Percentiles rank a stretch among this genome's conserved stretches.
phyloP scores from a whole-genome alignment of 2,113 vertebrate genomes.

The Psammodynastes pulverulentus region DNA sequence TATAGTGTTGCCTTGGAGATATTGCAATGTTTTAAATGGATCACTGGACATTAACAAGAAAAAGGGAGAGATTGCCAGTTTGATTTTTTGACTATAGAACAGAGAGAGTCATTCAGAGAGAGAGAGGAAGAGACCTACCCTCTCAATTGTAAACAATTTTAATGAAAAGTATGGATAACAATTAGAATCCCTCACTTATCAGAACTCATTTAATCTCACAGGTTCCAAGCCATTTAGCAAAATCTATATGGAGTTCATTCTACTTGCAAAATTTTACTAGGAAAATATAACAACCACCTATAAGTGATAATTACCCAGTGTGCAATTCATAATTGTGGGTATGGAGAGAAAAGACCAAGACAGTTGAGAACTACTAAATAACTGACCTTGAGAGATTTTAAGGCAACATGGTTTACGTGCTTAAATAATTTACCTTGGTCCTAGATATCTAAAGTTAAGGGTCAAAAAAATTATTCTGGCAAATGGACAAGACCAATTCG shows the following conservation, averaged over 20 bases:
- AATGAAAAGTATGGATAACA: conserved; percentile 40
- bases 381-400: conserved; percentile 40
- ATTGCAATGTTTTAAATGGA: conserved; percentile 47
- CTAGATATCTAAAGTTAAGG: conserved; percentile 38
- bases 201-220: conserved; percentile 50
- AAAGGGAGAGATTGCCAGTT: conserved; percentile 39
- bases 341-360: conserved; percentile 38
- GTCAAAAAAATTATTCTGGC: conserved; percentile 1
- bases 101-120: neutral
- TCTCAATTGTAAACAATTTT: conserved; percentile 25
- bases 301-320: conserved; percentile 40
- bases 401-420: conserved; percentile 45
- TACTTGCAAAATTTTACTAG: conserved; percentile 27
- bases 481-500: neutral
- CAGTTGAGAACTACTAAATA: conserved; percentile 45
- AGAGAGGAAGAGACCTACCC: neutral
- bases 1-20: conserved; percentile 59
- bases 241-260: conserved; percentile 45
- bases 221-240: conserved; percentile 49
- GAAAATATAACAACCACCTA: conserved; percentile 45
- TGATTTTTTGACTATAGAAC: conserved; percentile 37
- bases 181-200: conserved; percentile 24
- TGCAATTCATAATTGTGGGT: conserved; percentile 27
- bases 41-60: conserved; percentile 55
- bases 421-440: conserved; percentile 43